phyloP scores from a whole-genome alignment of 1,140 invertebrate genomes.

The Triops longicaudatus region DNA sequence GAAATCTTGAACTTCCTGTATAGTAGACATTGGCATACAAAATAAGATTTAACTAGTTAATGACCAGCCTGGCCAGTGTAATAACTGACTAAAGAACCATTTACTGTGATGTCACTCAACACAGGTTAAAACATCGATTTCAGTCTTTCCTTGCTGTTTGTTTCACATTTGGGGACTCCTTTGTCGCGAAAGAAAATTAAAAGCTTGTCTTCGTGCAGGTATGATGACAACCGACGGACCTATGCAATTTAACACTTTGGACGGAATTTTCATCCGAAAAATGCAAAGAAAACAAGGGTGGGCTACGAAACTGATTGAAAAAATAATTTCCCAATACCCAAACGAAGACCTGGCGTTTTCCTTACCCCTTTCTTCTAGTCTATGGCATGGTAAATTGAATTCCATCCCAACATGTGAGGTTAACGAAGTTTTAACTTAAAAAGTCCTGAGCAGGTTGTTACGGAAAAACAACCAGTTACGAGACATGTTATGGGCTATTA shows the following conservation, averaged over 20 bases:
- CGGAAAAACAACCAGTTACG: not conserved
- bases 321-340: not conserved
- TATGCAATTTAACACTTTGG: slow-evolving; percentile 17
- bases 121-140: too few relatives aligned
- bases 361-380: slow-evolving; percentile 1
- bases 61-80: too few relatives aligned
- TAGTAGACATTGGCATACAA: too few relatives aligned
- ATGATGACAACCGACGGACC: slow-evolving; percentile 9
- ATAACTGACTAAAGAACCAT: too few relatives aligned
- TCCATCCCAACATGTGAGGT: not conserved
- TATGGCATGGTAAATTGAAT: slow-evolving; percentile 6
- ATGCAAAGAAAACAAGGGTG: slow-evolving; percentile 17
- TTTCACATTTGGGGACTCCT: not conserved
- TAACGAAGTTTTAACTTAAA: not conserved
- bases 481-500: slow-evolving; percentile 16
- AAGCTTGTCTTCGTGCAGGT: not conserved
- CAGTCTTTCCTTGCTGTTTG: not conserved
- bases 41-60: too few relatives aligned
- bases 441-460: slow-evolving; percentile 16
- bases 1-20: too few relatives aligned
- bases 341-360: slow-evolving; percentile 15
- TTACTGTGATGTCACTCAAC: too few relatives aligned
- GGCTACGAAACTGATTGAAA: slow-evolving; percentile 17
- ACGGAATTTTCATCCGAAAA: slow-evolving; percentile 18
- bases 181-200: not conserved